These are phyloP conservation scores for Suricata suricatta DNA, from an alignment of 2,113 vertebrate genomes.

Conservation along the genomic window DNA sequence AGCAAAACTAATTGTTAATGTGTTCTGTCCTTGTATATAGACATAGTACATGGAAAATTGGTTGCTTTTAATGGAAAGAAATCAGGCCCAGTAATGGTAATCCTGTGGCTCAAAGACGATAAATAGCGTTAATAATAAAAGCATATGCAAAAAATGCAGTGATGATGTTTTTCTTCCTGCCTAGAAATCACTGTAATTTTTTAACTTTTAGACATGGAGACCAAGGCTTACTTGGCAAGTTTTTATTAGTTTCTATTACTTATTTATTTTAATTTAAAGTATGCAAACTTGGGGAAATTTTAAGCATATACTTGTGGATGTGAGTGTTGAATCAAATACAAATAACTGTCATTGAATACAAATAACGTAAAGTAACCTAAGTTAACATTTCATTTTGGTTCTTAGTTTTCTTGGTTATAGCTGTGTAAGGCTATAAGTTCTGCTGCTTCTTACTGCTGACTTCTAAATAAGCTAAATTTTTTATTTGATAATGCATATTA, in stretches of 20 bases:
- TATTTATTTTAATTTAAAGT: slow-evolving; percentile 1
- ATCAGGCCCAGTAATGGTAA: background rate
- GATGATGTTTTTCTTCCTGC: slow-evolving; percentile 46
- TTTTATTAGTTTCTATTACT: background rate
- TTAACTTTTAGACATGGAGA: slow-evolving; percentile 1
- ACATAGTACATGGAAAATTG: background rate
- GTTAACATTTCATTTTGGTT: background rate
- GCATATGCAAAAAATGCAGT: background rate
- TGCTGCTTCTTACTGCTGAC: background rate
- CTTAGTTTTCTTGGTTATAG: slow-evolving; percentile 27
- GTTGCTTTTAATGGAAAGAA: slow-evolving; percentile 34
- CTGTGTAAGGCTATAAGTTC: background rate
- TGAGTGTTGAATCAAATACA: background rate
- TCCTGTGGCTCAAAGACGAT: slow-evolving; percentile 16
- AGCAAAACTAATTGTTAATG: slow-evolving; percentile 37
- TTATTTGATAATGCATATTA: slow-evolving; percentile 14
- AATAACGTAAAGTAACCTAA: background rate
- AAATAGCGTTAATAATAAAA: slow-evolving; percentile 41
- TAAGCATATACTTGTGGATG: background rate
- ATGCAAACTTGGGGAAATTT: background rate
- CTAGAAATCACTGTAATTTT: background rate
- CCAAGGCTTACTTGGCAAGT: background rate
- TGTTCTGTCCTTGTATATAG: background rate
- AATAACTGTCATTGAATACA: background rate
- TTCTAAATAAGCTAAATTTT: background rate